Evolutionary conservation across 2,797 vertebrate species (phyloP).

Genomic region (Cuculus canorus): DNA sequence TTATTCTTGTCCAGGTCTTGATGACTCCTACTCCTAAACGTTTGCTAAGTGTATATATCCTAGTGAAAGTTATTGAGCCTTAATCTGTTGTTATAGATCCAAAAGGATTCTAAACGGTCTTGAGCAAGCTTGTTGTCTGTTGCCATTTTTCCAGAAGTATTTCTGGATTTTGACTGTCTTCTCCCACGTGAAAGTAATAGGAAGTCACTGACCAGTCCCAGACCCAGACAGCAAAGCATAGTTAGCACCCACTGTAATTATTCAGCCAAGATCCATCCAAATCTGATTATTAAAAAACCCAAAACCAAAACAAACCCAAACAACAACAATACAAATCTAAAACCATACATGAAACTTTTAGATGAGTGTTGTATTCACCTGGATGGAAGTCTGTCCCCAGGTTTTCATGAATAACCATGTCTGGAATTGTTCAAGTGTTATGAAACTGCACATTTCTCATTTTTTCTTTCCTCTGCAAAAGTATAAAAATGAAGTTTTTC

Average conservation of each 20-base stretch:
- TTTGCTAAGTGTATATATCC: not conserved
- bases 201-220: not conserved
- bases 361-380: not conserved
- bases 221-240: not conserved
- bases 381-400: not conserved
- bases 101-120: not conserved
- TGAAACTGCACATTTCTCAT: not conserved
- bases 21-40: not conserved
- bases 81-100: not conserved
- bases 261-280: not conserved
- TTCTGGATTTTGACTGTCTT: not conserved
- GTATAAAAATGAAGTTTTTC: not conserved
- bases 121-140: not conserved
- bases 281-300: not conserved
- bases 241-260: not conserved
- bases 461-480: not conserved
- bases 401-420: not conserved
- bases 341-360: not conserved
- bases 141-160: not conserved
- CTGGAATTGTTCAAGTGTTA: not conserved
- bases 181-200: not conserved
- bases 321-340: too few species aligned
- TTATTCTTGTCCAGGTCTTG: not conserved
- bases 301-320: not conserved
- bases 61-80: not conserved